Evolutionary conservation across 2,888 invertebrate genomes (phyloP).

Genomic region (Muschampia staudingeri): DNA sequence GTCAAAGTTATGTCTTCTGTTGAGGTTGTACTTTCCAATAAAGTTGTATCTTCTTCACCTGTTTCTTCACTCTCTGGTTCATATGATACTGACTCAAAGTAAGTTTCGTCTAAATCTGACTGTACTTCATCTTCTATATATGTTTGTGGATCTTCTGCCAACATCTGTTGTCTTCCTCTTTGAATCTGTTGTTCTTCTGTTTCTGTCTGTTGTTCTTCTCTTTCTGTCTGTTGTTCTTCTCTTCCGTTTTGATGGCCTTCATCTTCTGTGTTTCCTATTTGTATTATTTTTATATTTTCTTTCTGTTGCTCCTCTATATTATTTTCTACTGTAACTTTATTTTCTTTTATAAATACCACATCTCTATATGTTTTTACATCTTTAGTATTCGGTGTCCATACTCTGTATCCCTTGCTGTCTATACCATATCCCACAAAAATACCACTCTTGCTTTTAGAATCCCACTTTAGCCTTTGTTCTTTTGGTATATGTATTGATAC

Average conservation of each 20-base stretch:
- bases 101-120: not conserved
- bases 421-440: conserved; percentile 11
- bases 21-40: not conserved
- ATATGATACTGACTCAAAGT: too few relatives aligned
- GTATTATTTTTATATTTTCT: not conserved
- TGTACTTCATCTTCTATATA: not conserved
- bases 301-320: not conserved
- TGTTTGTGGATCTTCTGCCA: not conserved
- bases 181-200: not conserved
- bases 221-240: not conserved
- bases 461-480: not conserved
- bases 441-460: not conserved
- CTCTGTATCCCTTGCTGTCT: not conserved
- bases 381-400: not conserved
- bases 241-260: not conserved
- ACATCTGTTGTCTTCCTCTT: not conserved
- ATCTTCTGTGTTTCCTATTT: too few relatives aligned
- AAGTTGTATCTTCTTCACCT: too few relatives aligned
- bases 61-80: too few relatives aligned
- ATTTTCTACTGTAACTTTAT: too few relatives aligned
- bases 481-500: not conserved
- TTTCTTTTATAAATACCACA: not conserved
- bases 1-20: too few relatives aligned
- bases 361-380: not conserved
- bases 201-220: not conserved